Base-by-base conservation (phyloP, 92 coral and sea anemone genomes). In the Virgularia gustaviana region DNA sequence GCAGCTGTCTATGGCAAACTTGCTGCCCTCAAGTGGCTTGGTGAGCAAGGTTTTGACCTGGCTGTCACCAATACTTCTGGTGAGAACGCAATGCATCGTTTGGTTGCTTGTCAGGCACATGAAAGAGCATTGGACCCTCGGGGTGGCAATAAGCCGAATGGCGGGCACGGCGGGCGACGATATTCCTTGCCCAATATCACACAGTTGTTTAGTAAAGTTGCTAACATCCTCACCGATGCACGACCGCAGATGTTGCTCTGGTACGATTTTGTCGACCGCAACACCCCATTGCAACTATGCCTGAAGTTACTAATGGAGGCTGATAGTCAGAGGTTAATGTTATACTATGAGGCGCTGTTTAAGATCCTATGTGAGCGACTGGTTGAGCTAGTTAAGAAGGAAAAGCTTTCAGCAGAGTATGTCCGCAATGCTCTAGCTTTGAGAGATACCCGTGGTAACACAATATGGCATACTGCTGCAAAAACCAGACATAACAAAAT, bases 1-100 rank as follows among this genome's bases (percentile, higher is more conserved):
- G 75, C 62, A 11, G 61, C 61, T 2, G 75, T 68, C 19, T 68
- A 68, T 34, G 75, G 75, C 60, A 68, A 68, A 51, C 51, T 68
- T 6, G 15, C 38, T 27, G 75, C 45, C n/a, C 36, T 68, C 32
- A 53, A 68, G 35, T 68, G 75, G 75, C 39, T 68, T n/a, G 20
- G 24, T 1, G 61, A 68, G 8, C 57, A 68, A 18, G 75, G 36
- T 30, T 68, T 49, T 32, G 75, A 68, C 47, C 43, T 51, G 0
- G 75, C 53, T 15, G 32, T 24, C 16, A 68, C 75, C n/a, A 68
- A 68, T 39, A 68, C 23, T 18, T 18, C 30, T 6, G 75, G 75
- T 1, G 75, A 68, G 23, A 68, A 59, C 4, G 75, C 75, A 7
- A 13, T 68, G 15, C 75, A 68, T 49, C 37, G 75, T 0, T 33